These are phyloP conservation scores for Mustela lutreola DNA, from an alignment of 2,113 vertebrate species.

Conservation along the genomic window DNA sequence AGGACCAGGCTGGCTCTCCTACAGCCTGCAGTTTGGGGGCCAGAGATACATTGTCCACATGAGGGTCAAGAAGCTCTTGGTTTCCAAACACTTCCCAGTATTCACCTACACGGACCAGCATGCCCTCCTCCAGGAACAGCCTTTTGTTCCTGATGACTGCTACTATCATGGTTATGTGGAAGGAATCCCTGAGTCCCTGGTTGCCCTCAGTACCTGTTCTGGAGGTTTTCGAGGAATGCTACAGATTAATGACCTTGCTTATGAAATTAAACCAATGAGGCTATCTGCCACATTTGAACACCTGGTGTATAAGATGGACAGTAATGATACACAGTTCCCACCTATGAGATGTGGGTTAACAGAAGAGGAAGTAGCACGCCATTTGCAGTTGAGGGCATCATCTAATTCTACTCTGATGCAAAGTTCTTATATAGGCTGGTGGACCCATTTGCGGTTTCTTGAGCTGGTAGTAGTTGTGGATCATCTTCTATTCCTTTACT, in stretches of 20 bases:
- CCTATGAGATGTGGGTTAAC: slow-evolving; percentile 66
- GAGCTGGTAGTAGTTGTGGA: slow-evolving; percentile 72
- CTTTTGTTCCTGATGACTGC: slow-evolving; percentile 68
- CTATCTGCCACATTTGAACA: slow-evolving; percentile 76
- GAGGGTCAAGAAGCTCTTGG: slow-evolving; percentile 66
- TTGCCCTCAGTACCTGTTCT: slow-evolving; percentile 71
- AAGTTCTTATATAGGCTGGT: neutral
- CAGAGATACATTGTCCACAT: slow-evolving; percentile 59
- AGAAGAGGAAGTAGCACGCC: slow-evolving; percentile 27
- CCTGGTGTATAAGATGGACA: slow-evolving; percentile 59
- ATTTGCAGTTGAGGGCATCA: neutral
- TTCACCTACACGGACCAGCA: slow-evolving; percentile 66
- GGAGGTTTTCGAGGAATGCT: slow-evolving; percentile 70
- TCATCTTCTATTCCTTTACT: slow-evolving; percentile 59
- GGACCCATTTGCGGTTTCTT: slow-evolving; percentile 64
- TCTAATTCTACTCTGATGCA: slow-evolving; percentile 23
- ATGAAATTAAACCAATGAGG: slow-evolving; percentile 74
- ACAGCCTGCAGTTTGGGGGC: slow-evolving; percentile 60
- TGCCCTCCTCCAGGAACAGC: slow-evolving; percentile 26
- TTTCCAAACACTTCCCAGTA: slow-evolving; percentile 57
- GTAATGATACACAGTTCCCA: neutral
- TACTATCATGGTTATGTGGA: slow-evolving; percentile 76
- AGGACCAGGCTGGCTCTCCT: slow-evolving; percentile 63
- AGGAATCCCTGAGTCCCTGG: slow-evolving; percentile 49
- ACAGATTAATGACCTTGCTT: slow-evolving; percentile 42